These are phyloP conservation scores for Brachionichthys hirsutus DNA, from an alignment of 2,113 vertebrate genomes.

Conservation along the genomic window DNA sequence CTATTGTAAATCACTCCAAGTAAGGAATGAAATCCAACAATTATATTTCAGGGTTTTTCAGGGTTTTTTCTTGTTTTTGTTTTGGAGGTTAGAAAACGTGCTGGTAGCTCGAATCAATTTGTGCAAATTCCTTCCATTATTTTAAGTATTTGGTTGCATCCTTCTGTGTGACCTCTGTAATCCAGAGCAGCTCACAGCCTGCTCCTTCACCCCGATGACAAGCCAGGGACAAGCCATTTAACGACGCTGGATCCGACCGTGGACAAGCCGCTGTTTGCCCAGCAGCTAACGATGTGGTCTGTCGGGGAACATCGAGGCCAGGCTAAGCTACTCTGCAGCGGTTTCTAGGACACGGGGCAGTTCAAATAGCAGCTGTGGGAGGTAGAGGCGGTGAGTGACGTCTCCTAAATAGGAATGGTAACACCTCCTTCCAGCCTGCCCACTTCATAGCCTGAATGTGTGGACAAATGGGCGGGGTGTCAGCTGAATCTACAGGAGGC, in stretches of 20 bases:
- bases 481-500: slow-evolving; percentile 4
- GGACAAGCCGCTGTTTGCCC: slow-evolving; percentile 46
- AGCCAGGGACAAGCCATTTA: slow-evolving; percentile 51
- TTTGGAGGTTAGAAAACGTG: too few species aligned
- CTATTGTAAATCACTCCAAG: too few species aligned
- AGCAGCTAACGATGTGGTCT: slow-evolving; percentile 55
- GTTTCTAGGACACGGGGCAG: slow-evolving; percentile 63
- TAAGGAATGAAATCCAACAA: too few species aligned
- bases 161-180: slow-evolving; percentile 42
- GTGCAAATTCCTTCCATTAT: slow-evolving; percentile 9
- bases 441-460: slow-evolving; percentile 1
- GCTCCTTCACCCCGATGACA: slow-evolving; percentile 38
- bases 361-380: slow-evolving; percentile 62
- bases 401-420: slow-evolving; percentile 19
- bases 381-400: slow-evolving; percentile 17
- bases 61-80: background rate
- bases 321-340: slow-evolving; percentile 56
- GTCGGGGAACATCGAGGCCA: slow-evolving; percentile 72
- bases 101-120: background rate
- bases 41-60: too few species aligned
- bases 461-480: slow-evolving; percentile 17
- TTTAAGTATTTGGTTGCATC: slow-evolving; percentile 9
- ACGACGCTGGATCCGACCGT: slow-evolving; percentile 31
- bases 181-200: slow-evolving; percentile 35
- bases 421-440: background rate